phyloP scores from a whole-genome alignment of 2,797 vertebrate species.

The Tokudaia muenninki region DNA sequence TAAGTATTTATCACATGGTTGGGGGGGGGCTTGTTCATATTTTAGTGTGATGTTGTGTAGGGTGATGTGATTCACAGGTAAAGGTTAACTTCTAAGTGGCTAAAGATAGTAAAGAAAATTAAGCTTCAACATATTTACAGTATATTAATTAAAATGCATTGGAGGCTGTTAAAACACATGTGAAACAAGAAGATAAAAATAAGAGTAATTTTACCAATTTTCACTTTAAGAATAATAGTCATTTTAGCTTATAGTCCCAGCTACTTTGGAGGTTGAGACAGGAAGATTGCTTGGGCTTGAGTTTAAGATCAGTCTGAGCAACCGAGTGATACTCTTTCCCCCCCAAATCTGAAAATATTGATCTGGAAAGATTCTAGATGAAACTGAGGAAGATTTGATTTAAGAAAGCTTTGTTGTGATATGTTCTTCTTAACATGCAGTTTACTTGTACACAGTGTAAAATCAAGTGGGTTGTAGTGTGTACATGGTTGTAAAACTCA shows the following conservation, averaged over 20 bases:
- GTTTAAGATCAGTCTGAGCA: background rate
- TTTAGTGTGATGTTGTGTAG: background rate
- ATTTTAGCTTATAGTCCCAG: background rate
- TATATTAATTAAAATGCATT: background rate
- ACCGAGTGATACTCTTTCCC: background rate
- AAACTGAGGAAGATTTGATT: background rate
- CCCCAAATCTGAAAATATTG: background rate
- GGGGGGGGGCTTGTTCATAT: background rate
- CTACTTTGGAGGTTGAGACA: background rate
- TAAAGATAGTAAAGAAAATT: background rate
- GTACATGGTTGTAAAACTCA: background rate
- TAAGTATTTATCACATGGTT: slow-evolving; percentile 87
- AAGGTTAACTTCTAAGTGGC: background rate
- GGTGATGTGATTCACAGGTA: background rate
- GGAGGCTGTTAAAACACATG: background rate
- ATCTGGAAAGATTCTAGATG: background rate
- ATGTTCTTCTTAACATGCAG: background rate
- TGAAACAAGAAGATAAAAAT: background rate
- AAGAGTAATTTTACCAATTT: background rate
- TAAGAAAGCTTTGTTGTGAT: background rate
- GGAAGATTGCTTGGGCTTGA: background rate
- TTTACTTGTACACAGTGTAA: background rate
- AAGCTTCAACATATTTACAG: background rate
- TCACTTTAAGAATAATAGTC: background rate
- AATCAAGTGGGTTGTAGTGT: background rate